Percentiles rank a stretch among this genome's conserved stretches.
Evolutionary conservation across 2,888 invertebrate species (phyloP).

Genomic region (Agrochola lota): DNA sequence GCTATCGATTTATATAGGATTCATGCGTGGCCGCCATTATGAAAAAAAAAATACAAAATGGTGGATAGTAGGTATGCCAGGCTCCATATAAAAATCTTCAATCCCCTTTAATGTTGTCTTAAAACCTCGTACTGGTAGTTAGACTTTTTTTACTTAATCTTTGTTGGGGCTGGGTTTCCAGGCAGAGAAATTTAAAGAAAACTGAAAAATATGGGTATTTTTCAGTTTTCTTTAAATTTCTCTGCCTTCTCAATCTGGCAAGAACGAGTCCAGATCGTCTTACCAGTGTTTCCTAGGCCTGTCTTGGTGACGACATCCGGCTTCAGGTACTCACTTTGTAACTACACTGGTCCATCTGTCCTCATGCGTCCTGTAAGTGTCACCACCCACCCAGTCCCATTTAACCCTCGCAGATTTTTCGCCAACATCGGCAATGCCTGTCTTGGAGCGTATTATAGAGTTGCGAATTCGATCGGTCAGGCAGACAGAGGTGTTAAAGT

Average conservation of each 20-base stretch:
- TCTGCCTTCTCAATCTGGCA: background rate
- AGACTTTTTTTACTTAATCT: background rate
- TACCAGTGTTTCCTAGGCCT: background rate
- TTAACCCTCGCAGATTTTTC: background rate
- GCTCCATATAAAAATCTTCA: no score
- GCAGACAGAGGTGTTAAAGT: background rate
- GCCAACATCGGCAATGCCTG: background rate
- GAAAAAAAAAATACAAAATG: no score
- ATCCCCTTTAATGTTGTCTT: background rate
- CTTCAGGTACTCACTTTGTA: background rate
- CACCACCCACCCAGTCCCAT: background rate
- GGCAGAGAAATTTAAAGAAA: no score
- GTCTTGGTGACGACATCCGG: background rate
- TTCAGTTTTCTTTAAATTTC: background rate
- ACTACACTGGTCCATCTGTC: background rate
- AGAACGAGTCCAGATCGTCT: background rate
- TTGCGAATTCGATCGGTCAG: background rate
- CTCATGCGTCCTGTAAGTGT: background rate
- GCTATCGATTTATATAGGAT: no score
- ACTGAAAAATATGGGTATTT: no score
- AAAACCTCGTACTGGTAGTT: background rate
- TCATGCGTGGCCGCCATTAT: no score
- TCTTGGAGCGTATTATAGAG: background rate
- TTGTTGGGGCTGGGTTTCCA: no score
- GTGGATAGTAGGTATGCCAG: no score